Evolutionary conservation across 2,113 vertebrate species (phyloP).

Genomic region (Serinus canaria): DNA sequence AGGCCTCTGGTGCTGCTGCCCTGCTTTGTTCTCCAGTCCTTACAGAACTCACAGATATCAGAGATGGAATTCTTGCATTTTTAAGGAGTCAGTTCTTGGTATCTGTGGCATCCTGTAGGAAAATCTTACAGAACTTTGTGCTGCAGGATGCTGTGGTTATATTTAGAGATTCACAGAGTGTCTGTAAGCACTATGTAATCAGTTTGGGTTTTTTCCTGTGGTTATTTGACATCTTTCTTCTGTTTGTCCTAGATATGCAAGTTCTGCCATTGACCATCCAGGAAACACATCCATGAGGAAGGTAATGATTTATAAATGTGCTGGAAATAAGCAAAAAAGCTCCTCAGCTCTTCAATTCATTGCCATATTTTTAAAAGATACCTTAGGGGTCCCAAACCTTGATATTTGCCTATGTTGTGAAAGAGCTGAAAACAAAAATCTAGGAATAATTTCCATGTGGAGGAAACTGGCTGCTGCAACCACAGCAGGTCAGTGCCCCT

Average conservation of each 20-base stretch:
- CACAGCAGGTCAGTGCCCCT: background rate
- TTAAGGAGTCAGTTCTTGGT: background rate
- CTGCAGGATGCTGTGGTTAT: background rate
- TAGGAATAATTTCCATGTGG: background rate
- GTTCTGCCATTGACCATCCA: slow-evolving; percentile 81
- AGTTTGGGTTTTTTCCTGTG: background rate
- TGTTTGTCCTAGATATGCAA: slow-evolving; percentile 76
- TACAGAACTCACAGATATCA: background rate
- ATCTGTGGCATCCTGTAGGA: background rate
- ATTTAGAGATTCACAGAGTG: background rate
- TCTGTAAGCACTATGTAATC: background rate
- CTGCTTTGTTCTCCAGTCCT: background rate
- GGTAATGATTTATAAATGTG: slow-evolving; percentile 61
- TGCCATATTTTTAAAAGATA: background rate
- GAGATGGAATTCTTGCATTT: background rate
- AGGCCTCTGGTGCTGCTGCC: background rate
- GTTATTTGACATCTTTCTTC: background rate
- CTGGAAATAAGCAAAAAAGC: background rate
- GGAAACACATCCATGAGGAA: slow-evolving; percentile 86
- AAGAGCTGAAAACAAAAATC: background rate
- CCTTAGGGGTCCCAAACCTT: background rate
- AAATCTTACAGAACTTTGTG: background rate
- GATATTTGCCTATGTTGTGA: background rate
- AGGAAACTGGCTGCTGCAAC: background rate
- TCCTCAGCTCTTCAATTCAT: background rate